Evolutionary conservation across 1,140 invertebrate genomes (phyloP), one percentile per base, ranked within the genome.

Genomic region (Dendroctonus ponderosae): DNA sequence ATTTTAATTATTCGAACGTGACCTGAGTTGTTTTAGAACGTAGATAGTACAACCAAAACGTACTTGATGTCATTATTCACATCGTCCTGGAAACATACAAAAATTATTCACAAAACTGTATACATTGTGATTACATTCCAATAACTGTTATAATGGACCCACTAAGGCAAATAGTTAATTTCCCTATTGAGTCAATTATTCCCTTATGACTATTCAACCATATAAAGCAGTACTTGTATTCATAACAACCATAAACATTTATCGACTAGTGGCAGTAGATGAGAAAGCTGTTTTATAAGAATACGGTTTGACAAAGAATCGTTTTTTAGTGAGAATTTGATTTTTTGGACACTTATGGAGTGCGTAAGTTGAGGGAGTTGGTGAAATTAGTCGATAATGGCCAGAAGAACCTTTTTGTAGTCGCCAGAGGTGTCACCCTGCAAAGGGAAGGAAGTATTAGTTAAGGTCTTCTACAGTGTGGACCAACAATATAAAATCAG

Each of bases 341-440:
- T 59, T 56, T 56, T 66, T 64, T 44, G 56, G 59, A 67, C 61
- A 52, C 59, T 67, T 62, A 72, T 70, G 70, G 74, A 69, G 72
- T 70, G 63, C 63, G 66, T 77, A 70, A 57, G 44, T 53, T 71
- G 70, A 76, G 76, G 63, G 51, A 49, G 52, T 68, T 68, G 72
- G 26, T 39, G 43, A 68, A 70, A 68, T 75, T 87, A 86, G 82
- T 87, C 82, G 84, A 93, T 85, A 75, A 95, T 81, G 71, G 90
- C 88, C 75, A 94, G 84, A 74, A 96, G 85, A 74, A 92, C 86
- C 81, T 88, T 89, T 83, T 91, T 94, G 85, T 94, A 95, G 84
- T 96, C 91, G 68, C 93, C 93, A 72, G 91, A 93, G 65, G 92
- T 95, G 79, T 96, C 93, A 71, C 87, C 90, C 89, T 94, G 85